Base-by-base conservation (phyloP, 2,888 invertebrate species). In the Drosophila neotestacea region DNA sequence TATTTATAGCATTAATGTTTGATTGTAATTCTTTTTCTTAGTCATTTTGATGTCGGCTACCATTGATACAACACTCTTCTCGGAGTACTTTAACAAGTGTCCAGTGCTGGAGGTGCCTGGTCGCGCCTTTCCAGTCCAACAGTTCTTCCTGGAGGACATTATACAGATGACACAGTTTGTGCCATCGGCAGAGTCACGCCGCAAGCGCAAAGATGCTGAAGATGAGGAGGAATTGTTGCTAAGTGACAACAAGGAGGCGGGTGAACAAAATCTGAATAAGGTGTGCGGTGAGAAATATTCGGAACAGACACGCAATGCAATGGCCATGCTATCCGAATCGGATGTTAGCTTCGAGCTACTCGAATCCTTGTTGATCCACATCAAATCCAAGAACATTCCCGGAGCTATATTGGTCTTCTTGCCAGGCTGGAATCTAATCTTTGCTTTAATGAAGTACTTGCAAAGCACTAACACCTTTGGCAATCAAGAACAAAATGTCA, bases 21-120 rank as follows among this genome's bases (percentile, higher is more conserved):
- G 3, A 32, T 34, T 10, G 39, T 39, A 4, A 7, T 30, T 22
- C 1, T 7, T 28, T 4, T 10, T 42, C 42, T 44, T 47, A 83
- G 83, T 99, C 7, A 96, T 99, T 60, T 95, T 99, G 34, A 99
- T 99, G 99, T 99, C 99, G 0, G 99, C 99, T 9, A 99, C 99
- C 0, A 98, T 99, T 42, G 99, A 99, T 88, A 98, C 98, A 0
- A 95, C 96, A 0, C 93, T 99, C 2, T 99, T 99, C 93, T 95
- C 96, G 0, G 94, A 96, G 30, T 99, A 99, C 93, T 99, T 99
- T 93, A 97, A 97, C 60, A 94, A 96, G 78, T 97, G 97, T 88
- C 97, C 97, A 0, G 96, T 99, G 0, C 95, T 99, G 78, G 98
- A 98, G 93, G 94, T 93, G 3, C 95, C 96, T 1, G 99, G 99